phyloP scores from a whole-genome alignment of 2,888 invertebrate genomes.

The Automeris io region DNA sequence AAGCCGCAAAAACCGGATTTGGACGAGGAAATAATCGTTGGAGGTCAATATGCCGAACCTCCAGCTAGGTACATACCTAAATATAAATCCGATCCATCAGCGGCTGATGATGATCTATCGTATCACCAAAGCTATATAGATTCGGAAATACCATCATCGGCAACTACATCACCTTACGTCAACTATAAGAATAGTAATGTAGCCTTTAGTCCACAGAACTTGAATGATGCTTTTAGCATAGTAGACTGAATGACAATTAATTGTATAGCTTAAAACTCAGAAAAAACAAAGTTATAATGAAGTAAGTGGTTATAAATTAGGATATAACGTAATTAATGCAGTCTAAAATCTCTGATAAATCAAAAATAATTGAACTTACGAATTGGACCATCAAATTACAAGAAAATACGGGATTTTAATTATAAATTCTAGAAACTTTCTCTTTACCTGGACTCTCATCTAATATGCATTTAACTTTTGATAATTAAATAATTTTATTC shows the following conservation, averaged over 20 bases:
- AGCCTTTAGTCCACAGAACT: slow-evolving; percentile 67
- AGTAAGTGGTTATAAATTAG: no score
- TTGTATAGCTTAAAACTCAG: no score
- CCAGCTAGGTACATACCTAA: slow-evolving; percentile 49
- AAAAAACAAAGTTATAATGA: no score
- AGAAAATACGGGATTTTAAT: no score
- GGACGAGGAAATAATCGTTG: slow-evolving; percentile 43
- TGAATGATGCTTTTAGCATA: slow-evolving; percentile 70
- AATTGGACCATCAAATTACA: no score
- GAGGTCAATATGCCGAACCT: slow-evolving; percentile 64
- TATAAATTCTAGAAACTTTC: no score
- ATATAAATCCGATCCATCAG: slow-evolving; percentile 30
- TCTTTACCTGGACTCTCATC: no score
- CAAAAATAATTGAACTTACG: no score
- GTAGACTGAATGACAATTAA: slow-evolving; percentile 35
- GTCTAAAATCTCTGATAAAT: no score
- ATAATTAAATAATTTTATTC: no score
- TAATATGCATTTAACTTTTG: no score
- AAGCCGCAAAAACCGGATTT: slow-evolving; percentile 22
- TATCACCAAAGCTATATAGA: slow-evolving; percentile 30
- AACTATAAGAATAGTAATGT: slow-evolving; percentile 67
- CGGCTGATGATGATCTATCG: slow-evolving; percentile 31
- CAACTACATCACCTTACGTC: slow-evolving; percentile 52
- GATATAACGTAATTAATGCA: no score
- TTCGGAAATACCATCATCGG: slow-evolving; percentile 32